Evolutionary conservation across 2,797 vertebrate genomes (phyloP), one percentile per base, ranked within the genome.

Genomic region (Siniperca obscura): DNA sequence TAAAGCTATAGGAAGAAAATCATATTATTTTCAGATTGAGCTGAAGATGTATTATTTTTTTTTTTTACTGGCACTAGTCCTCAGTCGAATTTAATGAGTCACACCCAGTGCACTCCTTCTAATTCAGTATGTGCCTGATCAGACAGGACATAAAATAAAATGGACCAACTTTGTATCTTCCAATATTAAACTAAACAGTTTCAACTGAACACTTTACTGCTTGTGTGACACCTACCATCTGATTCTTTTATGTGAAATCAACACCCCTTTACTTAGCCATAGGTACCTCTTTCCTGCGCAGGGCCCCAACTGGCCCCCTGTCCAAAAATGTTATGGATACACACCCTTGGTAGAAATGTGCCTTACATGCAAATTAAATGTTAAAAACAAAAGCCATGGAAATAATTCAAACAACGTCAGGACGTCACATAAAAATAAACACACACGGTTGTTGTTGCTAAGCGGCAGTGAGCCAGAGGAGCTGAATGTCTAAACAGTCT

Each of bases 361-460:
- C 5, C 7, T 14, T 14, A 40, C 11, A 76, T 71, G 25, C 65
- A 72, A 76, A 30, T 30, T 30, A 30, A 3, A 70, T 61, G 3
- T 36, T 38, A 52, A 46, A 70, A 21, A 62, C 77, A 59, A 60
- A 42, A 71, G 9, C 16, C 25, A 30, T 11, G 1, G 11, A 60
- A 70, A 76, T 64, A 70, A 80, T 55, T 9, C 4, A 68, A 74
- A 78, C 25, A 65, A 74, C 3, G 7, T 66, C 25, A 82, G 70
- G 59, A 59, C 25, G 12, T 76, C 64, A 70, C 46, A 22, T 25
- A 67, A 60, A 82, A 85, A 84, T 74, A 46, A 82, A 74, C 27
- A 71, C 61, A 81, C 71, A 75, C 52, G 25, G 61, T 38, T n/a
- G 67, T 80, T 79, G 91, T 91, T 91, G 90, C 90, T 87, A 71